Percentiles rank a stretch among this genome's conserved stretches.
These are phyloP conservation scores for Enteromius afrohamiltoni DNA, from an alignment of 2,797 vertebrate species.

Conservation along the genomic window DNA sequence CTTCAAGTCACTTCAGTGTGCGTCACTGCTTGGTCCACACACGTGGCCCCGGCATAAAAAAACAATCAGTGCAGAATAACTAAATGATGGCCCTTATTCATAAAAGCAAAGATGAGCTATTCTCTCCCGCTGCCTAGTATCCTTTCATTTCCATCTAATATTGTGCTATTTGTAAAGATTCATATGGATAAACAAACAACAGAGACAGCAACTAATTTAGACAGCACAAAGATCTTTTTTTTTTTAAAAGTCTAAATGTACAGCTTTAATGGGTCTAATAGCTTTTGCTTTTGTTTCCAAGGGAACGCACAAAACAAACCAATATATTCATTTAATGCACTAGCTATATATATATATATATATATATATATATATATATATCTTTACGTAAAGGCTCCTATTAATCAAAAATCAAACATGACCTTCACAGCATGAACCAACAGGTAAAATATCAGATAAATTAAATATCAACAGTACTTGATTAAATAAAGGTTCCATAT, in stretches of 20 bases:
- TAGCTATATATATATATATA: neutral
- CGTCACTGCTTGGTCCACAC: slow-evolving; percentile 13
- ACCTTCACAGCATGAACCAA: neutral
- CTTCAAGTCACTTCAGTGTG: neutral
- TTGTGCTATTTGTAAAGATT: slow-evolving; percentile 33
- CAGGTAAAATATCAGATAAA: neutral
- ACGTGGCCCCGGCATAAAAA: slow-evolving; percentile 24
- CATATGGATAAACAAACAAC: slow-evolving; percentile 10
- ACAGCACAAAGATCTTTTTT: neutral
- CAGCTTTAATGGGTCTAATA: neutral
- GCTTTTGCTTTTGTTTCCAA: neutral
- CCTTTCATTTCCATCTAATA: slow-evolving; percentile 51
- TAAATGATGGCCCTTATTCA: slow-evolving; percentile 20
- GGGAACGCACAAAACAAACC: neutral
- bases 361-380: neutral
- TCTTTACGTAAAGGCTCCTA: neutral
- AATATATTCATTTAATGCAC: neutral
- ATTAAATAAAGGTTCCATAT: neutral
- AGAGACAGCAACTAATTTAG: slow-evolving; percentile 24
- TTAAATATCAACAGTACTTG: neutral
- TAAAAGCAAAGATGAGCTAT: slow-evolving; percentile 11
- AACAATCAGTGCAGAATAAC: slow-evolving; percentile 25
- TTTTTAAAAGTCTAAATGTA: neutral
- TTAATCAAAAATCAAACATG: neutral
- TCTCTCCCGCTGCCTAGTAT: slow-evolving; percentile 39